These are phyloP conservation scores for Vanessa atalanta DNA, from an alignment of 1,140 invertebrate genomes.

Conservation along the genomic window DNA sequence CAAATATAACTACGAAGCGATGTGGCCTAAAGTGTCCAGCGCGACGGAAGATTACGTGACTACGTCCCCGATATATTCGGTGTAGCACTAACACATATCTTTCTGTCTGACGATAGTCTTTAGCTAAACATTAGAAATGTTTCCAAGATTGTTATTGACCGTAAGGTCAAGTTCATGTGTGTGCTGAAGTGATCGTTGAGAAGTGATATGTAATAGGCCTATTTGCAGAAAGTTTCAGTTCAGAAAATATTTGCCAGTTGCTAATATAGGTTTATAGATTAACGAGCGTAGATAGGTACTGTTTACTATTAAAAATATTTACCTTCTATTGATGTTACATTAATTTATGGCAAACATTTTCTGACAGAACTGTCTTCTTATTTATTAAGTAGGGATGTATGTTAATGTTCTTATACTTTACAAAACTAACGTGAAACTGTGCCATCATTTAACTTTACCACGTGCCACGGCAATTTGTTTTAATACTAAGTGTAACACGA, in stretches of 20 bases:
- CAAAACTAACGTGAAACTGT: conserved; percentile 80
- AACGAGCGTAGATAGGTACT: conserved; percentile 38
- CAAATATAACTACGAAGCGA: conserved; percentile 69
- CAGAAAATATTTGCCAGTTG: conserved; percentile 41
- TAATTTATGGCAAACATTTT: conserved; percentile 47
- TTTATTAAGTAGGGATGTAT: conserved; percentile 57
- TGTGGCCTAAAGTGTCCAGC: conserved; percentile 63
- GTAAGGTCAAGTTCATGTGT: conserved; percentile 42
- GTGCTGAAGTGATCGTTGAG: conserved; percentile 40
- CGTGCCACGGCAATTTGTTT: conserved; percentile 74
- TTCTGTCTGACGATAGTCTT: conserved; percentile 52
- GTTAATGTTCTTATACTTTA: conserved; percentile 74
- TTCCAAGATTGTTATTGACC: conserved; percentile 40
- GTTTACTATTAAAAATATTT: conserved; percentile 43
- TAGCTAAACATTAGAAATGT: conserved; percentile 40
- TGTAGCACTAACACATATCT: conserved; percentile 64
- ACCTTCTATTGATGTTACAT: conserved; percentile 39
- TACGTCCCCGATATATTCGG: conserved; percentile 40
- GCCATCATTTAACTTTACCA: conserved; percentile 78
- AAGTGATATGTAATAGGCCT: conserved; percentile 42
- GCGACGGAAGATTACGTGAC: conserved; percentile 34
- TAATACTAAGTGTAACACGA: conserved; percentile 75
- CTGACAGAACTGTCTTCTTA: conserved; percentile 50
- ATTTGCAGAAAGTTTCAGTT: conserved; percentile 40
- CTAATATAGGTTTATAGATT: conserved; percentile 32